Evolutionary conservation across 2,888 invertebrate species (phyloP).

Genomic region (Cheilosia scutellata): DNA sequence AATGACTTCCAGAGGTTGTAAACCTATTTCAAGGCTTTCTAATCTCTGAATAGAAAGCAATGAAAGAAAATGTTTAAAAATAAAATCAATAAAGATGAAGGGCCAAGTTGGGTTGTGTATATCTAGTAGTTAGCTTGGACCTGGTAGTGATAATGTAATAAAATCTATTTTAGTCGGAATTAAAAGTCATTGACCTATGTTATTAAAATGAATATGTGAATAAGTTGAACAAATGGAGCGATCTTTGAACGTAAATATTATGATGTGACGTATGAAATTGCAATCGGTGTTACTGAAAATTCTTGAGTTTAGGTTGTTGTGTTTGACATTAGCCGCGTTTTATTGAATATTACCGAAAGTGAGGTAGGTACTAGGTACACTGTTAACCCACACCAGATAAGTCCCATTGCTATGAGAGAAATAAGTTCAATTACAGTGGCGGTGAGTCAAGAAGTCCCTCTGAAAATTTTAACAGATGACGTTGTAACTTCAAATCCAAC

Average conservation of each 20-base stretch:
- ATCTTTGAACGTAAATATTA: constrained; percentile 7
- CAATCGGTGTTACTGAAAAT: not conserved
- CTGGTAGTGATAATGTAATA: not conserved
- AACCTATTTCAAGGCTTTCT: constrained; percentile 15
- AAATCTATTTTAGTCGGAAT: constrained; percentile 16
- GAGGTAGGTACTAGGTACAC: no score
- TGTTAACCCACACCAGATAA: no score
- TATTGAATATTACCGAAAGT: no score
- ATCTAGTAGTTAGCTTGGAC: not conserved
- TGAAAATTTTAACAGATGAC: no score
- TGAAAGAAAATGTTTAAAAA: not conserved
- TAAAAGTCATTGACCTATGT: constrained; percentile 26
- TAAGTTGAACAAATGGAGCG: constrained; percentile 9
- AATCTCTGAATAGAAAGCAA: constrained; percentile 3
- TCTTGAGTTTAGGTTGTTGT: not conserved
- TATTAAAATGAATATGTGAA: constrained; percentile 8
- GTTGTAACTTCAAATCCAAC: no score
- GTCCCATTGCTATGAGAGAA: no score
- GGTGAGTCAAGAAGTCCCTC: no score
- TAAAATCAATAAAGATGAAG: not conserved
- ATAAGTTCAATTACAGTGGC: no score
- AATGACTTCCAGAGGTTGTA: constrained; percentile 8
- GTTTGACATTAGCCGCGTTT: no score
- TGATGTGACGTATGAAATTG: not conserved
- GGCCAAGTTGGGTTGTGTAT: not conserved